These are phyloP conservation scores for Coleophora flavipennella DNA, from an alignment of 2,888 invertebrate species.

Conservation along the genomic window DNA sequence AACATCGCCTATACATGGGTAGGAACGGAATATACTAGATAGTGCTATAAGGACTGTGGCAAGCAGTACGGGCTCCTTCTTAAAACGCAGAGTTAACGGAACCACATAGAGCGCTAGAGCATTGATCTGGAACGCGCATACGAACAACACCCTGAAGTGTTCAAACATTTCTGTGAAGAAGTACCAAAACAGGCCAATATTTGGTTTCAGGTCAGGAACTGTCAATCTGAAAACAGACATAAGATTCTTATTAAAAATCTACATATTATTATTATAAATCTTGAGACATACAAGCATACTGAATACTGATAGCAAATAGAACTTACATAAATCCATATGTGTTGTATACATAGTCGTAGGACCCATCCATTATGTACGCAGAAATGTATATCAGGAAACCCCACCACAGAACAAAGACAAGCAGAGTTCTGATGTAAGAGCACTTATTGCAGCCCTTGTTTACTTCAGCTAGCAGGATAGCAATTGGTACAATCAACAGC, in stretches of 20 bases:
- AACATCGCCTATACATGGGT: conserved; percentile 96
- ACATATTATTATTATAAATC: too few species aligned
- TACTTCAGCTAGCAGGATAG: conserved; percentile 77
- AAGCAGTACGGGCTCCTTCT: conserved; percentile 84
- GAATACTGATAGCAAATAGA: too few species aligned
- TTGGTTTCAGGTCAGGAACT: conserved; percentile 95
- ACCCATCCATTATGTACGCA: conserved; percentile 75
- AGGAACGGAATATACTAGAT: conserved; percentile 93
- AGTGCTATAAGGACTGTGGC: conserved; percentile 86
- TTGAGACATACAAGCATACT: too few species aligned
- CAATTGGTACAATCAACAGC: conserved; percentile 85
- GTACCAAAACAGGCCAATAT: conserved; percentile 99
- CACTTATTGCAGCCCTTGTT: conserved; percentile 61
- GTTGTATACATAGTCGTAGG: conserved; percentile 76
- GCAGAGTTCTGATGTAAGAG: conserved; percentile 60
- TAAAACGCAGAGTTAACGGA: conserved; percentile 86
- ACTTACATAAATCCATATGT: conserved; percentile 89
- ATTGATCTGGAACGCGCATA: conserved; percentile 97
- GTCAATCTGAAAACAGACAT: conserved; percentile 76
- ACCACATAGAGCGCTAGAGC: conserved; percentile 91
- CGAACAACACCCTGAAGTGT: conserved; percentile 95
- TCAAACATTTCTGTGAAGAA: conserved; percentile 99
- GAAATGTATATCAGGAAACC: conserved; percentile 73
- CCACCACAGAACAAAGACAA: conserved; percentile 69
- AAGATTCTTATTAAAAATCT: not conserved